These are phyloP conservation scores for Galbula dea DNA, from an alignment of 2,113 vertebrate genomes.

Conservation along the genomic window DNA sequence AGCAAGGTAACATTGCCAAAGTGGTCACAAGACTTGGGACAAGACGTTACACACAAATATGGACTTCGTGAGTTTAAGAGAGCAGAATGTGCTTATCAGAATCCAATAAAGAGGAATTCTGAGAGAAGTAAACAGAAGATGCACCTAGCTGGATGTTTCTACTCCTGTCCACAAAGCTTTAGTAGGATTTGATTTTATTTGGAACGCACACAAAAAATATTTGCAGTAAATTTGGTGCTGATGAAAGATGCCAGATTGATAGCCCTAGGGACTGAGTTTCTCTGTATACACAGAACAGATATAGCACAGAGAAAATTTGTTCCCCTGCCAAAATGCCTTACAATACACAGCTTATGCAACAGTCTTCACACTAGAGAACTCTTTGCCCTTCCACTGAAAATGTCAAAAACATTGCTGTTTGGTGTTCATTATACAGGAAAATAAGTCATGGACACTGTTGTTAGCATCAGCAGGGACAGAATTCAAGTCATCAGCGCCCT, in stretches of 20 bases:
- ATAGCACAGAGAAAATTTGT: slow-evolving; percentile 34
- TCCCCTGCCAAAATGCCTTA: slow-evolving; percentile 38
- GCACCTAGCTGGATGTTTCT: background rate
- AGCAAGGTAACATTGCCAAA: background rate
- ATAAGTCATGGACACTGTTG: background rate
- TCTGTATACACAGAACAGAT: slow-evolving; percentile 28
- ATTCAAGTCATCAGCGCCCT: background rate
- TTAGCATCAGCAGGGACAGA: background rate
- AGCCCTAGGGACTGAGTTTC: slow-evolving; percentile 27
- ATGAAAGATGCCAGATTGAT: slow-evolving; percentile 46
- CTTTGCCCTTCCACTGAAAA: background rate
- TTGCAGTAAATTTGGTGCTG: slow-evolving; percentile 23
- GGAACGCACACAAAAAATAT: background rate
- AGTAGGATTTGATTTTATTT: background rate
- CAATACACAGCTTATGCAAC: slow-evolving; percentile 43
- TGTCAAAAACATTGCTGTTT: background rate
- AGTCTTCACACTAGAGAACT: background rate
- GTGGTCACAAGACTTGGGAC: background rate
- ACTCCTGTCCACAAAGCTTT: background rate
- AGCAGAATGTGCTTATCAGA: background rate
- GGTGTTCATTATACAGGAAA: background rate
- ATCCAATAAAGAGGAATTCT: background rate
- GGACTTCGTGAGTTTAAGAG: background rate
- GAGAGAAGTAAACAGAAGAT: background rate
- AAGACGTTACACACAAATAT: background rate